Base-by-base conservation (phyloP, 1,140 invertebrate species). In the Caenorhabditis remanei region DNA sequence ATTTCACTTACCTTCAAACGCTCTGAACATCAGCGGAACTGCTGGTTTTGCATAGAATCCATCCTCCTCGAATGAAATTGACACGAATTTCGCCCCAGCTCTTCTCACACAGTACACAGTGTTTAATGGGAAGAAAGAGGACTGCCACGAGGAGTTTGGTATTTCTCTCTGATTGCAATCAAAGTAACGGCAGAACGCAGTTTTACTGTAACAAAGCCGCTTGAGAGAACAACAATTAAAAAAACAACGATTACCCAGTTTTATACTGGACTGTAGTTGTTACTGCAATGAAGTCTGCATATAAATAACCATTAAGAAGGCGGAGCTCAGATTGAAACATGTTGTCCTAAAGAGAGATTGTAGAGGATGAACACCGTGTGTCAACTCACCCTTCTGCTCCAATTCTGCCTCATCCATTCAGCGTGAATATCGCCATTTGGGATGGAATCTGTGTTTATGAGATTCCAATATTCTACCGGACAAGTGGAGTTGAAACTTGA, bases 71-170 rank as follows among this genome's bases (percentile, higher is more conserved):
- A 24, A 79, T 21, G 71, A 79, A 50, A 79, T 50, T 11, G 71
- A 79, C 8, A 79, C 40, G n/a, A 8, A 79, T 24, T 79, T 79
- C 5, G 46, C 71, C 4, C 71, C 71, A 14, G 71, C 71, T 79
- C 71, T 79, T n/a, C 71, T n/a, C 40, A 79, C 71, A 79, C 71
- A 79, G 40, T 79, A 79, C 9, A 79, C 71, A 50, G 19, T 79
- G n/a, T 79, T 79, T n/a, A 79, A n/a, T 50, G 71, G 71, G 46
- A 79, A 79, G 24, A 79, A 79, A 14, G 71, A 79, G 4, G 71
- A 79, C 8, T 53, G 71, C 71, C 71, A 79, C 71, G 46, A 53
- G 71, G 71, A 79, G 53, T 79, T 79, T 41, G 71, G 46, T 24
- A 79, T 79, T 53, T 79, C 71, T 24, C 13, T n/a, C n/a, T 50